phyloP scores from a whole-genome alignment of 2,888 invertebrate genomes.

The Euzophera pinguis region DNA sequence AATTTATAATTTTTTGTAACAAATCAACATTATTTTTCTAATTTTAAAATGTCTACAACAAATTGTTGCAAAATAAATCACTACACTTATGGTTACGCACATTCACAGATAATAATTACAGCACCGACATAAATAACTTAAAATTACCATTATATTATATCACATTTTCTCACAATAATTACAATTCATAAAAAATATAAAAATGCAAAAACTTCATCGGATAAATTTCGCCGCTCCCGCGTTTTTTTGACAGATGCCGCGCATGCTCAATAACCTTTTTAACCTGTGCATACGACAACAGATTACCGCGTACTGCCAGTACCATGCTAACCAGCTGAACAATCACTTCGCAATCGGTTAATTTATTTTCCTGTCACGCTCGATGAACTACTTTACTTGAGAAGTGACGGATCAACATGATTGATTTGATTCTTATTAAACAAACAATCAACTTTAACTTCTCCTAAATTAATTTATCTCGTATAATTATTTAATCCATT shows the following conservation, averaged over 20 bases:
- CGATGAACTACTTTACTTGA: conserved; percentile 25
- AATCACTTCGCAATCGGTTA: conserved; percentile 43
- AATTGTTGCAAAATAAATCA: too few species aligned
- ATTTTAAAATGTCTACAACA: too few species aligned
- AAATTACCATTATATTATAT: neutral
- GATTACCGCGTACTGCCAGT: conserved; percentile 52
- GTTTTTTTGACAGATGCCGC: conserved; percentile 27
- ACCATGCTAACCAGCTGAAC: conserved; percentile 27
- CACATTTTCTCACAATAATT: neutral
- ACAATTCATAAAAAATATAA: too few species aligned
- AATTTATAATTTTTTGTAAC: too few species aligned
- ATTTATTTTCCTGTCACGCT: conserved; percentile 45
- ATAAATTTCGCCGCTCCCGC: conserved; percentile 34
- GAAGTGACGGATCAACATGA: conserved; percentile 23
- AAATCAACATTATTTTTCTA: too few species aligned
- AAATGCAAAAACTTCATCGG: too few species aligned
- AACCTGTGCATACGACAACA: conserved; percentile 57
- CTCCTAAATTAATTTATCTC: too few species aligned
- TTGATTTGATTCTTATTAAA: conserved; percentile 8
- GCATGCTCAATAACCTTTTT: conserved; percentile 48
- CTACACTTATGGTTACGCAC: too few species aligned
- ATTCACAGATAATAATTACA: neutral
- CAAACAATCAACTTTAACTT: too few species aligned
- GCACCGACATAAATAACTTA: too few species aligned
- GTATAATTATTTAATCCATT: too few species aligned